These are phyloP conservation scores for Naja naja DNA, from an alignment of 2,113 vertebrate species.

Conservation along the genomic window DNA sequence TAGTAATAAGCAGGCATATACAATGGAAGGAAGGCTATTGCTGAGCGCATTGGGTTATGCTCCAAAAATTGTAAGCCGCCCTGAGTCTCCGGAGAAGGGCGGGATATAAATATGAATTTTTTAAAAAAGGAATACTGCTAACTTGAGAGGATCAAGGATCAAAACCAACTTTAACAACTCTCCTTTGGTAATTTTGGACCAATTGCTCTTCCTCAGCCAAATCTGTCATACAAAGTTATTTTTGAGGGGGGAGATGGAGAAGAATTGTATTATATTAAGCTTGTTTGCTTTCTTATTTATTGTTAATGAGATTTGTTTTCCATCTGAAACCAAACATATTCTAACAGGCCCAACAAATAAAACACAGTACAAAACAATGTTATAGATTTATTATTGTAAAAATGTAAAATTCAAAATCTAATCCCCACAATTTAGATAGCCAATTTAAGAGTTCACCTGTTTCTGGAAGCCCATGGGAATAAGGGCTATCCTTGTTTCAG, in stretches of 20 bases:
- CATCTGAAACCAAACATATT: neutral
- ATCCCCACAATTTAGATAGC: neutral
- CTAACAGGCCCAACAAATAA: neutral
- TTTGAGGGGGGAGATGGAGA: neutral
- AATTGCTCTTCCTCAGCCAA: neutral
- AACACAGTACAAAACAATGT: neutral
- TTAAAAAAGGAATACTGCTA: neutral
- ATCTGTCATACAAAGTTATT: neutral
- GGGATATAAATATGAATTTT: no score
- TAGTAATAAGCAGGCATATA: no score
- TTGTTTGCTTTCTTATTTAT: neutral
- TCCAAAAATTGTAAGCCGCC: no score
- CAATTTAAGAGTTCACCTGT: neutral
- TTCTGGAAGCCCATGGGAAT: neutral
- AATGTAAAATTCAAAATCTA: neutral
- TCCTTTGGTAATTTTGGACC: neutral
- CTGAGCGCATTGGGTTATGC: no score
- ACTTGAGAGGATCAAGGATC: neutral
- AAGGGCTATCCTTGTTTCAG: neutral
- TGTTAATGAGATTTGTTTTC: neutral
- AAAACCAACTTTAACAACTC: neutral
- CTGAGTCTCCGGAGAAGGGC: no score
- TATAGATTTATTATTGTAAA: neutral
- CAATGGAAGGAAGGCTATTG: no score
- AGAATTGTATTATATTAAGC: neutral